phyloP scores from a whole-genome alignment of 2,888 invertebrate genomes.

The Hirtodrosophila trivittata region DNA sequence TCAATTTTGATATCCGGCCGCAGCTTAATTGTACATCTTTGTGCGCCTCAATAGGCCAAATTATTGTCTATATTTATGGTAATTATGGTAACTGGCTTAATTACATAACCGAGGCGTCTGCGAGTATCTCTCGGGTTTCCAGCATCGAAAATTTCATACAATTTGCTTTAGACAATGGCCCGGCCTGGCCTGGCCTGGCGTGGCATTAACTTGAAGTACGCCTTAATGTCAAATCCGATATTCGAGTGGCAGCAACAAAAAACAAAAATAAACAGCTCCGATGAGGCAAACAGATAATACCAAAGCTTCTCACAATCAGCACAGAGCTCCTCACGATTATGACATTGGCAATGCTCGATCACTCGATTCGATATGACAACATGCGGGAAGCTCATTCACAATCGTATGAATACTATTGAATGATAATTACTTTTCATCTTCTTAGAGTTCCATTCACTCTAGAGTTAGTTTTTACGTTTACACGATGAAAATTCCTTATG shows the following conservation, averaged over 20 bases:
- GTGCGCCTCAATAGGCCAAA: slow-evolving; percentile 51
- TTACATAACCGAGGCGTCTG: slow-evolving; percentile 52
- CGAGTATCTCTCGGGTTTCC: slow-evolving; percentile 6
- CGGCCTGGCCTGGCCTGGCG: slow-evolving; percentile 12
- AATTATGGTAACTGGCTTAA: slow-evolving; percentile 71
- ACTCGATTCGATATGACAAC: background rate
- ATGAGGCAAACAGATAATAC: slow-evolving; percentile 14
- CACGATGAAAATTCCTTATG: background rate
- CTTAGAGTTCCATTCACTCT: background rate
- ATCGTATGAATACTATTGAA: no score
- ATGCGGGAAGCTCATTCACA: background rate
- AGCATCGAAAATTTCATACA: slow-evolving; percentile 36
- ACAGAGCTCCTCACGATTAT: slow-evolving; percentile 8
- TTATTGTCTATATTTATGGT: slow-evolving; percentile 65
- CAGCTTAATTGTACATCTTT: slow-evolving; percentile 53
- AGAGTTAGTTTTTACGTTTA: background rate
- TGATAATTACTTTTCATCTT: no score
- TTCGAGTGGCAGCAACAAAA: slow-evolving; percentile 32
- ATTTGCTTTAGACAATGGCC: slow-evolving; percentile 46
- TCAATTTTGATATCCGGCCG: slow-evolving; percentile 66
- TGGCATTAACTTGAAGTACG: slow-evolving; percentile 57
- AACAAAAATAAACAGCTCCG: slow-evolving; percentile 24
- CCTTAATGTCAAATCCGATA: slow-evolving; percentile 63
- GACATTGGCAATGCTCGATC: slow-evolving; percentile 23
- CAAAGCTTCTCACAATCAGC: slow-evolving; percentile 10